Percentiles rank a stretch among this genome's conserved stretches.
Conservation (phyloP, 2,113 vertebrate species). For the Chionomys nivalis region DNA sequence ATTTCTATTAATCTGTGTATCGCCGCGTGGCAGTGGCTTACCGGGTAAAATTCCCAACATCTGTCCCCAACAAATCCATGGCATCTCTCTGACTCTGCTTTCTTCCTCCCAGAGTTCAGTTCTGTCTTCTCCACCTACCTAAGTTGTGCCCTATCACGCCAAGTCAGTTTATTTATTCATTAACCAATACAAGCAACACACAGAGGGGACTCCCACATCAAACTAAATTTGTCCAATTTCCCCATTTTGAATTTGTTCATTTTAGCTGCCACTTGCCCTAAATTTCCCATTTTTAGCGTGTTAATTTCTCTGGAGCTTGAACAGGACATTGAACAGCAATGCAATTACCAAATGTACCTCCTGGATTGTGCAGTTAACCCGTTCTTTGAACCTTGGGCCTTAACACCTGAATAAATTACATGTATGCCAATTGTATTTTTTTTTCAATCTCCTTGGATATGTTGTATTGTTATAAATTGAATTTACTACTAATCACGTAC, state of each 20-base stretch:
- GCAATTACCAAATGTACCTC: neutral
- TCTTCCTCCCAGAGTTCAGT: too few species aligned
- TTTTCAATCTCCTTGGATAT: neutral
- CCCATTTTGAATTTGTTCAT: neutral
- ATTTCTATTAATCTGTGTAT: too few species aligned
- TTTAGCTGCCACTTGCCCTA: conserved; percentile 17
- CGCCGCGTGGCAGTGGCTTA: too few species aligned
- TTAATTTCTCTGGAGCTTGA: conserved; percentile 2
- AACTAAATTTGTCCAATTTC: neutral
- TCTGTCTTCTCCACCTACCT: too few species aligned
- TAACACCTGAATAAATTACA: neutral
- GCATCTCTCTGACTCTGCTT: too few species aligned
- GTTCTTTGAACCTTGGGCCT: neutral
- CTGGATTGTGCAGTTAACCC: neutral
- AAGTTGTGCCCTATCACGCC: too few species aligned
- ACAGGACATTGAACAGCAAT: neutral
- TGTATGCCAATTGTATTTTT: neutral
- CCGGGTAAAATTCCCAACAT: too few species aligned
- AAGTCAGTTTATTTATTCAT: too few species aligned
- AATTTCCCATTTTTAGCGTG: conserved; percentile 27
- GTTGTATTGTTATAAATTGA: neutral
- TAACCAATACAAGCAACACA: too few species aligned
- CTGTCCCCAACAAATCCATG: too few species aligned
- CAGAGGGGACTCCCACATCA: too few species aligned
- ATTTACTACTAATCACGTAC: neutral